Evolutionary conservation across 2,113 vertebrate genomes (phyloP).

Genomic region (Menura novaehollandiae): DNA sequence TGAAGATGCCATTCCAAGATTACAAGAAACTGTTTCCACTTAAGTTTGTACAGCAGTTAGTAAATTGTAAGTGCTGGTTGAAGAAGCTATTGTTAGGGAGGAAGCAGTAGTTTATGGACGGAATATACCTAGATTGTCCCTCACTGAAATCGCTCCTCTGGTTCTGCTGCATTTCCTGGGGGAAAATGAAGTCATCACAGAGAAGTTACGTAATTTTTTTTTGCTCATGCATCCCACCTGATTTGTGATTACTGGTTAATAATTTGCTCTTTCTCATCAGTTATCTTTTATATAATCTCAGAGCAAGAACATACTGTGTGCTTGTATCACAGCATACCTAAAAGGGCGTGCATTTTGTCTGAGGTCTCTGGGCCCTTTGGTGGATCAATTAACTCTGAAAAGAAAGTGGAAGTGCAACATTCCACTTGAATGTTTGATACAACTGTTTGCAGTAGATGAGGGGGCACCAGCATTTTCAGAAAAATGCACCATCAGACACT

Average conservation of each 20-base stretch:
- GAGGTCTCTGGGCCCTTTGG: background rate
- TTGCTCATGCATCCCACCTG: background rate
- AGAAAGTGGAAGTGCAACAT: background rate
- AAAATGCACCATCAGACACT: background rate
- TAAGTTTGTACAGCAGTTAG: background rate
- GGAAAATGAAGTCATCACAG: background rate
- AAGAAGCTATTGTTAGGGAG: background rate
- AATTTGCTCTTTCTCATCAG: background rate
- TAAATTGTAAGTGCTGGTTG: background rate
- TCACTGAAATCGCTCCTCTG: background rate
- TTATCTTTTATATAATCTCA: background rate
- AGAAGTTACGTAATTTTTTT: background rate
- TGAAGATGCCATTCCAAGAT: background rate
- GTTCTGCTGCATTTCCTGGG: background rate
- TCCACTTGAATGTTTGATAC: background rate
- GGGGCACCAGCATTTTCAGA: background rate
- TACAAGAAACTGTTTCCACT: background rate
- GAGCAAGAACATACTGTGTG: background rate
- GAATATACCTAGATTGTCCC: background rate
- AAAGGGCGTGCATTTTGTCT: background rate
- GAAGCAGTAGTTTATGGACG: background rate
- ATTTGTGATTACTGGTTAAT: background rate
- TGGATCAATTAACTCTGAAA: background rate
- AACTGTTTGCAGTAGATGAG: background rate
- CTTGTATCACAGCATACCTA: background rate